Evolutionary conservation across 2,113 vertebrate species (phyloP).

Genomic region (Pomatostomus ruficeps): DNA sequence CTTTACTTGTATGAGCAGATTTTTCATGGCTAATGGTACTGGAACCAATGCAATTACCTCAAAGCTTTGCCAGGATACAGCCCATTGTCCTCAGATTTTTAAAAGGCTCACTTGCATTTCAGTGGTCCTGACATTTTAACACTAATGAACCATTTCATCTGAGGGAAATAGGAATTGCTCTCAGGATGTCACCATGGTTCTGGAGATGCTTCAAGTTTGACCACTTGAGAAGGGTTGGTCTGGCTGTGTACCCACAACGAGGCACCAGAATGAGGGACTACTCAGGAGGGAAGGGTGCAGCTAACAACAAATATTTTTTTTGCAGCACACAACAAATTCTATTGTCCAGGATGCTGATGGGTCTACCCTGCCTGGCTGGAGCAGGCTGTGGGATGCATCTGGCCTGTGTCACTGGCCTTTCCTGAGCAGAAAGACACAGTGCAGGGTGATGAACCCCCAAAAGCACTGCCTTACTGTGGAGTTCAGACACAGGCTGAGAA

Average conservation of each 20-base stretch:
- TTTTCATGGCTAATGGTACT: background rate
- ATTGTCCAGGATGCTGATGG: background rate
- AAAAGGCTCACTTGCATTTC: background rate
- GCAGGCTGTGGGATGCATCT: background rate
- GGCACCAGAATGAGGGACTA: background rate
- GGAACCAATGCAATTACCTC: background rate
- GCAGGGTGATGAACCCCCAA: background rate
- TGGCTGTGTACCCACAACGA: background rate
- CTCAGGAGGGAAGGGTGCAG: background rate
- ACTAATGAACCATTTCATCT: background rate
- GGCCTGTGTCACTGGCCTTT: background rate
- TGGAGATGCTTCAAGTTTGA: background rate
- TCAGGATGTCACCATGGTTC: background rate
- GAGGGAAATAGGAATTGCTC: background rate
- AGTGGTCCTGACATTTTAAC: background rate
- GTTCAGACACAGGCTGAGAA: background rate
- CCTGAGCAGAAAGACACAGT: background rate
- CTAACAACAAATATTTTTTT: no score
- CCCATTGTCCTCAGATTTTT: background rate
- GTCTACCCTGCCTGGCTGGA: background rate
- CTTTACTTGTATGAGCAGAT: background rate
- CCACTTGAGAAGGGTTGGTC: background rate
- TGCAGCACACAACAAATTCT: background rate
- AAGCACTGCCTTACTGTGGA: background rate
- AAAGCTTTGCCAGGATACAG: background rate